These are phyloP conservation scores for Grapholita molesta DNA, from an alignment of 1,140 invertebrate genomes.

Conservation along the genomic window DNA sequence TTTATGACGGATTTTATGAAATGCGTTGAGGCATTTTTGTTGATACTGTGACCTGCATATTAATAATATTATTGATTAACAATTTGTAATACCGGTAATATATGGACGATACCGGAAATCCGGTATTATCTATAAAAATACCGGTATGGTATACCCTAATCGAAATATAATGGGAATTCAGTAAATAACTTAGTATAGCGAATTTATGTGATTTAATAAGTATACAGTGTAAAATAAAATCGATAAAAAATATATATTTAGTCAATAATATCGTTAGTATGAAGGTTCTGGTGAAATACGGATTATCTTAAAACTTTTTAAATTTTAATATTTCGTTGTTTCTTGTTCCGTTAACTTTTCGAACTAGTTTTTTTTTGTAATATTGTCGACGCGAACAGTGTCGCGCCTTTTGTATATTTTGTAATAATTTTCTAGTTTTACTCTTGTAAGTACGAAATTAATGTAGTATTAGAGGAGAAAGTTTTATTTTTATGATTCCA, in stretches of 20 bases:
- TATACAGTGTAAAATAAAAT: not conserved
- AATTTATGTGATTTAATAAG: not conserved
- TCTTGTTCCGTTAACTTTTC: not conserved
- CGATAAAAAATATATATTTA: not conserved
- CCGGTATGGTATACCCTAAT: too few relatives aligned
- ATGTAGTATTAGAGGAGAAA: conserved; percentile 29
- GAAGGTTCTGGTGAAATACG: not conserved
- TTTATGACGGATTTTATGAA: too few relatives aligned
- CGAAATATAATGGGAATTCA: not conserved
- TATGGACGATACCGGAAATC: too few relatives aligned
- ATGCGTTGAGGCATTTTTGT: not conserved
- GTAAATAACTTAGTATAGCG: not conserved
- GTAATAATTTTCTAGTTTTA: conserved; percentile 43
- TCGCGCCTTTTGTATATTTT: conserved; percentile 47
- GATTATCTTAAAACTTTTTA: not conserved
- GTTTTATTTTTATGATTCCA: conserved; percentile 43
- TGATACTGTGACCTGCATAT: not conserved
- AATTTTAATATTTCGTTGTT: not conserved
- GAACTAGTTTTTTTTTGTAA: conserved; percentile 2
- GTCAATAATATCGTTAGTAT: not conserved
- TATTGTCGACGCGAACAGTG: conserved; percentile 12
- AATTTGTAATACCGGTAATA: too few relatives aligned
- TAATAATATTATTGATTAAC: not conserved
- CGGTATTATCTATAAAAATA: too few relatives aligned
- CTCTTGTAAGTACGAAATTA: conserved; percentile 33